Percentiles rank a stretch among this genome's conserved stretches.
These are phyloP conservation scores for Nothobranchius kuhntae DNA, from an alignment of 2,113 vertebrate species.

Conservation along the genomic window DNA sequence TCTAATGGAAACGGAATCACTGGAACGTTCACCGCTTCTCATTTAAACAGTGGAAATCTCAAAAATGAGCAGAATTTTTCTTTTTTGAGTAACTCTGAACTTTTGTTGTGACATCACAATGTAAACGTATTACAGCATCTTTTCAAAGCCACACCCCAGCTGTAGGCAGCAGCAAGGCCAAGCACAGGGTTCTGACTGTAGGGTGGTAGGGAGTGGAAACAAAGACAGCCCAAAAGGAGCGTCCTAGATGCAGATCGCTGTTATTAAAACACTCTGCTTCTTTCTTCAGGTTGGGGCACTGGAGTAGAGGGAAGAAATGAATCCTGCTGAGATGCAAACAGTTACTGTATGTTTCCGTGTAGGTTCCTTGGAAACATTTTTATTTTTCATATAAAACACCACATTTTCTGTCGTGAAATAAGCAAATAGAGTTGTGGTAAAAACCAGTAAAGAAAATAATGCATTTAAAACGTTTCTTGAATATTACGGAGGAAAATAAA, in stretches of 20 bases:
- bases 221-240: not conserved
- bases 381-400: constrained; percentile 10
- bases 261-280: constrained; percentile 32
- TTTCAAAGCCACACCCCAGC: not conserved
- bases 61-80: too few relatives aligned
- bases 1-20: constrained; percentile 11
- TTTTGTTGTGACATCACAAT: too few relatives aligned
- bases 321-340: constrained; percentile 37
- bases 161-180: not conserved
- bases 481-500: too few relatives aligned
- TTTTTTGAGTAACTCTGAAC: too few relatives aligned
- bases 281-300: constrained; percentile 1
- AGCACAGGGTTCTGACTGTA: not conserved
- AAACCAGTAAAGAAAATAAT: not conserved
- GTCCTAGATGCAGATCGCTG: constrained; percentile 15
- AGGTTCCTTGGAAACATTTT: constrained; percentile 21
- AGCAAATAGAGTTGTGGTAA: too few relatives aligned
- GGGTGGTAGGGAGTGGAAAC: constrained; percentile 2
- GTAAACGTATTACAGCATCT: not conserved
- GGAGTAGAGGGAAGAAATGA: constrained; percentile 17
- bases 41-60: constrained; percentile 17
- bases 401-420: constrained; percentile 27
- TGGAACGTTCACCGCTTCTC: constrained; percentile 24
- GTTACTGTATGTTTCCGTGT: constrained; percentile 17
- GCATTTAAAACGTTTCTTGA: not conserved